Evolutionary conservation across 2,888 invertebrate genomes (phyloP), one percentile per base, ranked within the genome.

Genomic region (Temnothorax unifasciatus): DNA sequence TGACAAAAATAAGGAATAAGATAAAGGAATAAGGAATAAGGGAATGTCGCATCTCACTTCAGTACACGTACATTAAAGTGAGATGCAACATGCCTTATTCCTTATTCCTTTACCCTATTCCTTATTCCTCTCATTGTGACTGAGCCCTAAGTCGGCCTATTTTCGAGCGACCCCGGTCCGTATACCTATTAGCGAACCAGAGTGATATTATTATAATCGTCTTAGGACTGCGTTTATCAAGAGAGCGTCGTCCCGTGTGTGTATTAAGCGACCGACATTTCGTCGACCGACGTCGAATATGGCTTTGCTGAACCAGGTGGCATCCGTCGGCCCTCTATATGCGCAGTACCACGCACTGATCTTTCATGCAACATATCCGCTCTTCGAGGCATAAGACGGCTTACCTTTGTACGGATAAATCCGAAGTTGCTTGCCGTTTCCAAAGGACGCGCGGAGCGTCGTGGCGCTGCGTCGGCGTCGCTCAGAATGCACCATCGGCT

Each of bases 291-390:
- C 61, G 25, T 57, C 34, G 68, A 59, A 21, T 82, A 84, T 41
- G 64, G 83, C 81, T 83, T 64, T 50, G 68, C 69, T 64, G 73
- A 88, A 74, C 71, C 64, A n/a, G 54, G n/a, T 73, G 71, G 84
- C 83, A 84, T 77, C 52, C 68, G 54, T 85, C 83, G 29, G 57
- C 75, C 25, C 59, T 84, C 84, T 75, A 73, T 75, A 86, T 82
- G 75, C 79, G 73, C 73, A 84, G 82, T 87, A 84, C 74, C 77
- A n/a, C 52, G 82, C 81, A 79, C 82, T 85, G 85, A 87, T 89
- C 86, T 85, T 86, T 84, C 82, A 84, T 86, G 84, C 84, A 84
- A 86, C 86, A 54, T 84, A 88, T 88, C 79, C 85, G 86, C 76
- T 86, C 82, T 50, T 44, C 47, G 50, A 21, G 3, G 54, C 44